Conservation (phyloP, 1,140 invertebrate genomes). For the Drosophila mayri region DNA sequence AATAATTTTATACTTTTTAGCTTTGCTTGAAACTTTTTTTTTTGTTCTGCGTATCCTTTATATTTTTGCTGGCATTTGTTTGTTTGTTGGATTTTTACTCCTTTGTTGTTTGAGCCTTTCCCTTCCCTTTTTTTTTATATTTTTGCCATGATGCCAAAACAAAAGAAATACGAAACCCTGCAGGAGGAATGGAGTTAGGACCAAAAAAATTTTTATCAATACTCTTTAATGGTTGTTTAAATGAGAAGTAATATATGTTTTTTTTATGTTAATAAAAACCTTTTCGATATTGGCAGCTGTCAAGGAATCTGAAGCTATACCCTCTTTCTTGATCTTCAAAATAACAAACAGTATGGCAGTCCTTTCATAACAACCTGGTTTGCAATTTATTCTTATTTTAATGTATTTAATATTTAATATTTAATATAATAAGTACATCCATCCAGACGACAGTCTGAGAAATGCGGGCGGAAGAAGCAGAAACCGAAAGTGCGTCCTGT, state of each 20-base stretch:
- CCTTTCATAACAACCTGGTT: conserved; percentile 10
- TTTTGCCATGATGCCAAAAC: background rate
- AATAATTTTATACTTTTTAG: background rate
- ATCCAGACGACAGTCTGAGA: conserved; percentile 52
- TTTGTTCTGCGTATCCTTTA: conserved; percentile 4
- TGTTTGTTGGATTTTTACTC: background rate
- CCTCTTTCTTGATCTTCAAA: conserved; percentile 43
- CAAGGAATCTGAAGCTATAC: background rate
- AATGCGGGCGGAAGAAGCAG: conserved; percentile 53
- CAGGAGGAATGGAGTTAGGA: background rate
- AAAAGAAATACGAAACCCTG: conserved; percentile 15
- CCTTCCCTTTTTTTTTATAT: background rate
- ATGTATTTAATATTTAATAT: too few relatives aligned
- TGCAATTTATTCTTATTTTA: conserved; percentile 1
- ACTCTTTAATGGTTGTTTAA: background rate
- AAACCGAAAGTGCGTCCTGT: conserved; percentile 58
- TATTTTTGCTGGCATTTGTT: conserved; percentile 2
- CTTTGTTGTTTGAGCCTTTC: conserved; percentile 15
- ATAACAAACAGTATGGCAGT: conserved; percentile 1
- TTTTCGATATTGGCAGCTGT: too few relatives aligned
- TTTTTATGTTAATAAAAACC: too few relatives aligned
- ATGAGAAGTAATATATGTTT: background rate
- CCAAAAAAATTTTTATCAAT: background rate
- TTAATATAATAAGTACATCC: conserved; percentile 1
- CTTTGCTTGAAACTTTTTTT: background rate